These are phyloP conservation scores for Ctenopoma multispine DNA, from an alignment of 2,797 vertebrate species.

Conservation along the genomic window DNA sequence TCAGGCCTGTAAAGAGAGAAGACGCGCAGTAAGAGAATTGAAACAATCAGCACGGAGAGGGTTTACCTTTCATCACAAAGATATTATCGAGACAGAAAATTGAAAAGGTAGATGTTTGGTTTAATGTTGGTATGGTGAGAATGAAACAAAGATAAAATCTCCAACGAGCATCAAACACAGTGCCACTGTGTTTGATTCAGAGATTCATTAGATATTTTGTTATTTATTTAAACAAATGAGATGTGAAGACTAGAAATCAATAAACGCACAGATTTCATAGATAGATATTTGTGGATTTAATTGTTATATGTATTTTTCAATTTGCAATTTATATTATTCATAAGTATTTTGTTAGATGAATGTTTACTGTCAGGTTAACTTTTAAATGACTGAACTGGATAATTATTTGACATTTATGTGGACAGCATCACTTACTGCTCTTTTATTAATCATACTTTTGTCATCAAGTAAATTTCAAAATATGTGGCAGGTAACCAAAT, in stretches of 20 bases:
- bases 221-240: too few relatives aligned
- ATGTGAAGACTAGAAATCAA: too few relatives aligned
- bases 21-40: not conserved
- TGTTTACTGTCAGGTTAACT: not conserved
- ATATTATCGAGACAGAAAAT: not conserved
- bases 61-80: not conserved
- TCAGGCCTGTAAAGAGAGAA: slow-evolving; percentile 51
- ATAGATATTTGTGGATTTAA: too few relatives aligned
- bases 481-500: not conserved
- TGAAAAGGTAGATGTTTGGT: not conserved
- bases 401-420: not conserved
- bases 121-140: not conserved
- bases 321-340: too few relatives aligned
- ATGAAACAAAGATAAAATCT: not conserved
- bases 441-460: not conserved
- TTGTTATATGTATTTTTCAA: too few relatives aligned
- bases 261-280: too few relatives aligned
- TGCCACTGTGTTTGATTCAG: too few relatives aligned
- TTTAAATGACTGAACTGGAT: not conserved
- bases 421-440: too few relatives aligned
- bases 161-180: not conserved
- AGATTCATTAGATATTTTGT: too few relatives aligned
- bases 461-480: not conserved
- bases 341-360: too few relatives aligned
- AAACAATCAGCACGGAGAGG: not conserved